phyloP scores from a whole-genome alignment of 2,797 vertebrate genomes.

The Sorex maritimensis region DNA sequence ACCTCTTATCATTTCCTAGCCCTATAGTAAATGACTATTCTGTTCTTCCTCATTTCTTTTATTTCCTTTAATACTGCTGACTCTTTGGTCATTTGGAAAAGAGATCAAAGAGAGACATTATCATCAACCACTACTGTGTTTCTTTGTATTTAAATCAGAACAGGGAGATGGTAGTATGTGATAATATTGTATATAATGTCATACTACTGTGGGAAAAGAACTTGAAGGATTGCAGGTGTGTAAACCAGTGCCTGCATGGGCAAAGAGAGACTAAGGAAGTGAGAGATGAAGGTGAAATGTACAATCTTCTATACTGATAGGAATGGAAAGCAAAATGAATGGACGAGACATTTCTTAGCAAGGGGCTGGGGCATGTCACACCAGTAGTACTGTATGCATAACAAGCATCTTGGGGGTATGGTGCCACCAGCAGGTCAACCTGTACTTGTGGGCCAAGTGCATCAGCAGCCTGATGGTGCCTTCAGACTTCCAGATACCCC shows the following conservation, averaged over 20 bases:
- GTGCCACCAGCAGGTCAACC: too few species aligned
- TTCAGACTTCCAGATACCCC: too few species aligned
- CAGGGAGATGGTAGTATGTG: background rate
- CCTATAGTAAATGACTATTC: slow-evolving; percentile 27
- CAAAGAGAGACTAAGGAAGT: background rate
- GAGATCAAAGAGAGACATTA: slow-evolving; percentile 52
- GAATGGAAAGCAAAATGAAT: background rate
- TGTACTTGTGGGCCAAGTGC: too few species aligned
- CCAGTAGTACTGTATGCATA: too few species aligned
- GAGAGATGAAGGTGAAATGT: background rate
- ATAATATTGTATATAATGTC: background rate
- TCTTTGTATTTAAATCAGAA: slow-evolving; percentile 69
- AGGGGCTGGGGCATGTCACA: too few species aligned
- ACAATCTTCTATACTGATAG: background rate
- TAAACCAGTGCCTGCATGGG: background rate
- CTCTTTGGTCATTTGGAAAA: background rate
- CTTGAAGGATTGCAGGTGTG: background rate
- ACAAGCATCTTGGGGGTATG: too few species aligned
- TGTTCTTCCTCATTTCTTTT: slow-evolving; percentile 31
- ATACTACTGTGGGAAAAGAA: background rate
- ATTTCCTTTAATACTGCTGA: slow-evolving; percentile 59
- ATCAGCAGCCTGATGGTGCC: too few species aligned
- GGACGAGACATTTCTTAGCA: background rate
- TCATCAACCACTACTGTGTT: background rate
- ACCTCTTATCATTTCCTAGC: slow-evolving; percentile 49